A percentile compares a stretch with the other conserved stretches of the same genome.
These are phyloP conservation scores for Agelaius tricolor DNA, from an alignment of 2,113 vertebrate species.

Conservation along the genomic window DNA sequence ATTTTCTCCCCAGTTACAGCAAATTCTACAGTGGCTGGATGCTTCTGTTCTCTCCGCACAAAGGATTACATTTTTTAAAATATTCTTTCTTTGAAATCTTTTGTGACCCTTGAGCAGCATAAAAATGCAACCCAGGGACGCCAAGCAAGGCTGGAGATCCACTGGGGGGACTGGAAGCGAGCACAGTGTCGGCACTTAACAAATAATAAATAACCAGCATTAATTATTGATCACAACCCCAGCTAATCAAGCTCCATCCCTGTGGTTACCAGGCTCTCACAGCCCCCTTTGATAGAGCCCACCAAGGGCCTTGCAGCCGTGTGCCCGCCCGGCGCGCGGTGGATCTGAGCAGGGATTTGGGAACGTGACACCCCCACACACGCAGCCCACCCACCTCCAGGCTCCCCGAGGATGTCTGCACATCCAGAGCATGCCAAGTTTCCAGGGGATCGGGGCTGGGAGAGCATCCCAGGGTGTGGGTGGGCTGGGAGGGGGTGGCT, in stretches of 20 bases:
- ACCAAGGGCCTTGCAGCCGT: accelerated
- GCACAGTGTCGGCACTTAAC: neutral
- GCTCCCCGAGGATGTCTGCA: neutral
- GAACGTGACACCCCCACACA: neutral
- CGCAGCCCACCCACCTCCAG: accelerated
- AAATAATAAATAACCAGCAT: conserved; percentile 64
- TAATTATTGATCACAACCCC: conserved; percentile 66
- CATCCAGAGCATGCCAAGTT: neutral
- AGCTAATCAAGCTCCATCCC: conserved; percentile 30
- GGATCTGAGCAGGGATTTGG: accelerated
- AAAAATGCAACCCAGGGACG: neutral
- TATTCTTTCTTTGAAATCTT: conserved; percentile 47
- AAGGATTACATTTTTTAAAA: neutral
- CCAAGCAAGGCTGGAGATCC: neutral
- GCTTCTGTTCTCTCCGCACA: neutral
- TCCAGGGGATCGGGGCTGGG: neutral
- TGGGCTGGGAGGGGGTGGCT: neutral
- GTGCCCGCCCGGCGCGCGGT: accelerated
- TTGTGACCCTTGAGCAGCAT: conserved; percentile 1
- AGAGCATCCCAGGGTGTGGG: accelerated
- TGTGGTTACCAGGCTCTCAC: neutral
- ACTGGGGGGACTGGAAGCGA: neutral
- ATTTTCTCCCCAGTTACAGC: neutral
- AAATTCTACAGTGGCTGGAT: neutral
- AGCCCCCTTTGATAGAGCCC: conserved; percentile 18